A percentile compares a stretch with the other conserved stretches of the same genome.
These are phyloP conservation scores for Liasis olivaceus DNA, from an alignment of 2,797 vertebrate species.

Conservation along the genomic window DNA sequence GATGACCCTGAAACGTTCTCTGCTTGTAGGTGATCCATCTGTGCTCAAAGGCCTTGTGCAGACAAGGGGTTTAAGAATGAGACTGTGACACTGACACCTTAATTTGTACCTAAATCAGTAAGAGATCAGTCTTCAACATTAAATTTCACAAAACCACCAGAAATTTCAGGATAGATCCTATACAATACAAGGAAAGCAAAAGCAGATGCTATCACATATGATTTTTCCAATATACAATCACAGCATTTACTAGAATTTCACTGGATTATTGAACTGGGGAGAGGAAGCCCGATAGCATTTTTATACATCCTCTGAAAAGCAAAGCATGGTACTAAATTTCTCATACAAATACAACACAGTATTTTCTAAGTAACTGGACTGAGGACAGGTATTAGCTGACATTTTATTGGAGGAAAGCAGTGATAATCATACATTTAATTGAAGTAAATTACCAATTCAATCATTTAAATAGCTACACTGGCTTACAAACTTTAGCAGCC, in stretches of 20 bases:
- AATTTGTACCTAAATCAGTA: not conserved
- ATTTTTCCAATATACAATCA: not conserved
- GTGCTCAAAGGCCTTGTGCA: not conserved
- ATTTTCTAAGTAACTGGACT: not conserved
- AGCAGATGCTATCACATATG: not conserved
- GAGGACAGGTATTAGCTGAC: not conserved
- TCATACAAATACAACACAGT: too few relatives aligned
- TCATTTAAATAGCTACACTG: not conserved
- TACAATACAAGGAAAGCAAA: not conserved
- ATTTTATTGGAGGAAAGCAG: not conserved
- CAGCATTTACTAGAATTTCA: not conserved
- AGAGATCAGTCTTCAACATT: not conserved
- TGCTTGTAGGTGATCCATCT: constrained; percentile 38
- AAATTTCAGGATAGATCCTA: not conserved
- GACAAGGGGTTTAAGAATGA: not conserved
- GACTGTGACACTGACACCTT: not conserved
- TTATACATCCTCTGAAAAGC: not conserved
- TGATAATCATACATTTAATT: not conserved
- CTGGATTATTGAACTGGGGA: not conserved
- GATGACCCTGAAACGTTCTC: not conserved
- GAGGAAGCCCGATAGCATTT: not conserved
- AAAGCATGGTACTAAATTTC: not conserved
- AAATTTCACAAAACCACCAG: not conserved
- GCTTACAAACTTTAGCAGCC: not conserved
- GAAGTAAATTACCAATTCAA: not conserved